A percentile compares a stretch with the other conserved stretches of the same genome.
phyloP scores from a whole-genome alignment of 2,113 vertebrate genomes.

The Tragulus kanchil region DNA sequence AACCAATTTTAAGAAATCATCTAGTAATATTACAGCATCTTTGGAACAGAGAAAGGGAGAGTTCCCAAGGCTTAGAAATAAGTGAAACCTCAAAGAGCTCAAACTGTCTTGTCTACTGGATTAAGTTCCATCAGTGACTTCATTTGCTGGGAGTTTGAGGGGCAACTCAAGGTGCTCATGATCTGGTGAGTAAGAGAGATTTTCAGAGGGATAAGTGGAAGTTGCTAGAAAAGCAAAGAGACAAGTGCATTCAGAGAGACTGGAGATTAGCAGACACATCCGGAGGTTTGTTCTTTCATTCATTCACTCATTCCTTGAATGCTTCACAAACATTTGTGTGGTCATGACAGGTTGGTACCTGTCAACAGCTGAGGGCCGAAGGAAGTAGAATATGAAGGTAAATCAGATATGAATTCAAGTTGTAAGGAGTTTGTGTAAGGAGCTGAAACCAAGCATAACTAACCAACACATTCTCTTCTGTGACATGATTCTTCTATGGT shows the following conservation, averaged over 20 bases:
- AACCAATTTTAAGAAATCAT: slow-evolving; percentile 22
- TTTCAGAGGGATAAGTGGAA: too few relatives aligned
- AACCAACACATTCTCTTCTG: too few relatives aligned
- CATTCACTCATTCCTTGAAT: neutral
- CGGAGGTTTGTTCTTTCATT: neutral
- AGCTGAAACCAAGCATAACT: accelerated
- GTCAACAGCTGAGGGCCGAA: neutral
- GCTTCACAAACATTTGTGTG: neutral
- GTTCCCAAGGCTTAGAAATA: neutral
- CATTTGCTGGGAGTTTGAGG: neutral
- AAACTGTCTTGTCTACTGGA: too few relatives aligned
- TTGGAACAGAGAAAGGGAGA: neutral
- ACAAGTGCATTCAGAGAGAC: neutral
- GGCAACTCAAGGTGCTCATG: neutral
- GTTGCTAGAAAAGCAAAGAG: neutral
- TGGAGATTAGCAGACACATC: neutral
- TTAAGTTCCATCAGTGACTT: neutral
- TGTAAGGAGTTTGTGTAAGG: too few relatives aligned
- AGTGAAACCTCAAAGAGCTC: neutral
- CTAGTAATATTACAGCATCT: neutral
- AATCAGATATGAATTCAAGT: neutral
- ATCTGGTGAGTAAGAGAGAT: neutral
- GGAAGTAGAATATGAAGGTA: neutral
- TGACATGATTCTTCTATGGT: neutral
- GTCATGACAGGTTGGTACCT: too few relatives aligned